Base-by-base conservation (phyloP, 2,888 invertebrate genomes). In the Papilio protenor region DNA sequence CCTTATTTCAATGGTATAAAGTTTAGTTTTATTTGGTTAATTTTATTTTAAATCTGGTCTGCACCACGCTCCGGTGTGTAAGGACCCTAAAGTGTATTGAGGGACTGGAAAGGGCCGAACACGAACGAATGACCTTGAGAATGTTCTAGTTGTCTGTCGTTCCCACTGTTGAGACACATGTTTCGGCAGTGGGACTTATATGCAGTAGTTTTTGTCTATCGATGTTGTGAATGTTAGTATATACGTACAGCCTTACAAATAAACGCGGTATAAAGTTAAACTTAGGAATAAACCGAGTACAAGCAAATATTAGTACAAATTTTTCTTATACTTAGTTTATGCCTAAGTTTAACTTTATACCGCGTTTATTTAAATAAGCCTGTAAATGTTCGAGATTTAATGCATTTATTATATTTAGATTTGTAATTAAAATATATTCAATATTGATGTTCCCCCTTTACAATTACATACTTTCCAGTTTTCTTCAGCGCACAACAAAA, bases 401-500 rank as follows among this genome's bases (percentile, higher is more conserved):
- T 66, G 23, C 21, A 72, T 76, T 72, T 52, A 61, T 49, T 73
- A 45, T 55, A 77, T 55, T 64, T 52, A 40, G 64, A 77, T 55
- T 66, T 76, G 40, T 61, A 71, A 59, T 70, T 72, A 14, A n/a
- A 40, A 16, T 69, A 33, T 77, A 52, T n/a, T n/a, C 18, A 45
- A 73, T 40, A 73, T 72, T 21, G 40, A 57, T 74, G n/a, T 73
- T 64, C 45, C 47, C 45, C 23, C 33, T 11, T 57, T 66, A 10
- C 71, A 52, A n/a, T 73, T 73, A 45, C 10, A 3, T 77, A 71
- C 75, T 75, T 75, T 78, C 78, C 78, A 75, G 75, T 78, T 72
- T 59, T 47, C 77, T 78, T 45, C 52, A 8, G 45, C 75, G 64
- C 75, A 66, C 59, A 49, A 66, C 64, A 18, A 78, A 78, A 75